Evolutionary conservation across 92 coral and sea anemone genomes (phyloP), one percentile per base, ranked within the genome.

Genomic region (Bergia puertoricense): DNA sequence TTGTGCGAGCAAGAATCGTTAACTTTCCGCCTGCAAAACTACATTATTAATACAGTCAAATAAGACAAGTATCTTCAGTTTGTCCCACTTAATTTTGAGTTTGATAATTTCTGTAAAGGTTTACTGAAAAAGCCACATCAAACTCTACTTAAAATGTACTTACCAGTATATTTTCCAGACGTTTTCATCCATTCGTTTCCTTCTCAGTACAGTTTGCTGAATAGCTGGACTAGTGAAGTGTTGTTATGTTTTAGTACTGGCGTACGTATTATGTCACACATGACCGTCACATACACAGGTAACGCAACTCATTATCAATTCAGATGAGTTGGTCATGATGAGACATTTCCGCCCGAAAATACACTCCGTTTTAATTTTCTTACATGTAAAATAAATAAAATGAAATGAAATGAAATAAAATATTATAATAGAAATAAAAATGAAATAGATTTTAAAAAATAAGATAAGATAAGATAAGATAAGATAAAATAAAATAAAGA

Each of bases 1-100:
- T 72, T 22, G 8, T 4, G 16, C 8, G 4, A 43, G 81, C 14
- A 46, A 77, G 62, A 1, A 44, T 78, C 62, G 30, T 78, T 78
- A 78, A 46, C 65, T 46, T 78, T 78, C 81, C 81, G 59, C 66
- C 62, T 45, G 22, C 39, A 78, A 78, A 16, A 10, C 18, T 78
- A 78, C 65, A 78, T 78, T 78, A 78, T 78, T 78, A 78, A 78
- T 78, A 78, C 62, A 78, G 65, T 78, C 40, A 78, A 46, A 46
- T 20, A 14, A 62, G 6, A 2, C n/a, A 2, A 39, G 46, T 30
- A 16, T 40, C 22, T n/a, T 74, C 50, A 48, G 16, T 72, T 36
- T 8, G 10, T 37, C 16, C 39, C 4, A 7, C 13, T 6, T 46
- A 46, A 1, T 2, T 54, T 40, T 39, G 45, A 5, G 43, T 4